A percentile compares a stretch with the other conserved stretches of the same genome.
phyloP scores from a whole-genome alignment of 2,888 invertebrate genomes.

The Gortyna flavago region DNA sequence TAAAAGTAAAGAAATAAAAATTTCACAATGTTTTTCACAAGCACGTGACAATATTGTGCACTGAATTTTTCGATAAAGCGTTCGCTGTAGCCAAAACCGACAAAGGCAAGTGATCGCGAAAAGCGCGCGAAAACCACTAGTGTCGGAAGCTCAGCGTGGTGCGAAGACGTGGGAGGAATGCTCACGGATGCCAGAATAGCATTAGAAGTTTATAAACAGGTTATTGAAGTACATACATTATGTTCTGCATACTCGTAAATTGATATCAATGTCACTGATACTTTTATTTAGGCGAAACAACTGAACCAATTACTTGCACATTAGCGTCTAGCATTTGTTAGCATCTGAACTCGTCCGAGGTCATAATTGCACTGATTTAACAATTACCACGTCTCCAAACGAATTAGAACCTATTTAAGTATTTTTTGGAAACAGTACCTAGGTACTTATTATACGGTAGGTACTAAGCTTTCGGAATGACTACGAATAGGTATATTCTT shows the following conservation, averaged over 20 bases:
- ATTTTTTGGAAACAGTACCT: neutral
- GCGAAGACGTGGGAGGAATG: constrained; percentile 74
- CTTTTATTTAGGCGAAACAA: constrained; percentile 51
- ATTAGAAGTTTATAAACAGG: constrained; percentile 71
- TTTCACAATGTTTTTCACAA: constrained; percentile 18
- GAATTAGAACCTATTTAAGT: constrained; percentile 12
- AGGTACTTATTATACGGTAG: neutral
- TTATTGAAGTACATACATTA: constrained; percentile 59
- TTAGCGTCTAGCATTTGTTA: constrained; percentile 51
- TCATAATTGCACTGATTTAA: constrained; percentile 55
- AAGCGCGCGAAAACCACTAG: constrained; percentile 83
- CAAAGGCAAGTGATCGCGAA: constrained; percentile 79
- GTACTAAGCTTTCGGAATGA: neutral
- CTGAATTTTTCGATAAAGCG: constrained; percentile 32
- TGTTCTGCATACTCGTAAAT: constrained; percentile 51
- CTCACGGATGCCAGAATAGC: constrained; percentile 74
- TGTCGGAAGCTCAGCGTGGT: constrained; percentile 65
- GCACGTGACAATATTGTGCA: constrained; percentile 16
- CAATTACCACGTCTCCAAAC: constrained; percentile 49
- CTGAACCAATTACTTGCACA: constrained; percentile 43
- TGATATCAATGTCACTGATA: constrained; percentile 61
- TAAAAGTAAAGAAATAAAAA: constrained; percentile 32
- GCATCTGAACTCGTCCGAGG: constrained; percentile 25
- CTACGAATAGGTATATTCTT: neutral
- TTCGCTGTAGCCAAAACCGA: constrained; percentile 47